These are phyloP conservation scores for Desmodus rotundus DNA, from an alignment of 2,113 vertebrate genomes.

Conservation along the genomic window DNA sequence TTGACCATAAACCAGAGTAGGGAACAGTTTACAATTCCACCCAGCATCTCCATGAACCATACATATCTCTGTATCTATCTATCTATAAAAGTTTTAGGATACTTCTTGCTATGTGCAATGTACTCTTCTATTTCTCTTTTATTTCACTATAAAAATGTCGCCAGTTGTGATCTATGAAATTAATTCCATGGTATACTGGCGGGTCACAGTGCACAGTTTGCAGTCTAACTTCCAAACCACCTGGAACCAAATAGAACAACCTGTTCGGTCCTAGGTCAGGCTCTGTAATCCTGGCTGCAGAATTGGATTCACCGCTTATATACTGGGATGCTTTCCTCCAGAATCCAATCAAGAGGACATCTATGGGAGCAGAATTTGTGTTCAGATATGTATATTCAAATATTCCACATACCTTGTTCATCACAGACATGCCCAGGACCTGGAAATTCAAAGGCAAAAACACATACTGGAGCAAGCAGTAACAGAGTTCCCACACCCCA, in stretches of 20 bases:
- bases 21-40: neutral
- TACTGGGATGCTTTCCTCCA: neutral
- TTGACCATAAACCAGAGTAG: neutral
- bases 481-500: neutral
- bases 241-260: neutral
- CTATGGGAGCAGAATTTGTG: neutral
- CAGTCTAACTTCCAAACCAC: neutral
- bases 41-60: neutral
- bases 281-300: neutral
- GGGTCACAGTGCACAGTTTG: neutral
- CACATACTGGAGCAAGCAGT: neutral
- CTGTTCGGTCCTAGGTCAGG: neutral
- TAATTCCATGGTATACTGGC: neutral
- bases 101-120: neutral
- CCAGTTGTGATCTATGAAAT: neutral
- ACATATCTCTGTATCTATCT: neutral
- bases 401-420: constrained; percentile 68
- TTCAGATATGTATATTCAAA: neutral
- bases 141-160: neutral
- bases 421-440: constrained; percentile 69
- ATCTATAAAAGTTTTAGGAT: neutral
- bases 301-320: neutral
- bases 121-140: neutral
- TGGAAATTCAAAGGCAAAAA: constrained; percentile 60
- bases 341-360: neutral